phyloP scores from a whole-genome alignment of 2,797 vertebrate species.

The Lagorchestes hirsutus region DNA sequence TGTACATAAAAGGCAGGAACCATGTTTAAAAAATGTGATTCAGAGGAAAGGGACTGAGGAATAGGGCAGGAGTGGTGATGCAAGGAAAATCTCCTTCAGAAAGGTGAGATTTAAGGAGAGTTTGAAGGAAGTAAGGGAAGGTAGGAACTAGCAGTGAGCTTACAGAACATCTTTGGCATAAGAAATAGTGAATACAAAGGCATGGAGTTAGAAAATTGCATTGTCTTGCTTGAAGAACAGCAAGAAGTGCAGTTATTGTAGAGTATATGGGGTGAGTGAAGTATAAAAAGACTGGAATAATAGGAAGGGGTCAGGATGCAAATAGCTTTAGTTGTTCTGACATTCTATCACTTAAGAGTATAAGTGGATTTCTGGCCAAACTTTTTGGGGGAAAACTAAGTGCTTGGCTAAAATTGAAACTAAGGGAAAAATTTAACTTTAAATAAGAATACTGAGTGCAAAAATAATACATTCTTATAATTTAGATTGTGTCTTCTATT shows the following conservation, averaged over 20 bases:
- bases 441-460: conserved; percentile 29
- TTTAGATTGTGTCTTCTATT: conserved; percentile 14
- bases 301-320: not conserved
- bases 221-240: not conserved
- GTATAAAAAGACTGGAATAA: not conserved
- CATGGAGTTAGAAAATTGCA: not conserved
- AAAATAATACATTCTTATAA: conserved; percentile 44
- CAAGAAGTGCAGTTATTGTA: not conserved
- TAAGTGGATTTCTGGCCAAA: not conserved
- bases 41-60: not conserved
- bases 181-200: not conserved
- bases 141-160: not conserved
- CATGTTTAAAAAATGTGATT: not conserved
- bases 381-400: conserved; percentile 20
- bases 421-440: conserved; percentile 26
- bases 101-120: not conserved
- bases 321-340: not conserved
- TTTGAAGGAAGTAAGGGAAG: not conserved
- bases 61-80: not conserved
- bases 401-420: conserved; percentile 18
- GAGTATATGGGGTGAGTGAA: not conserved
- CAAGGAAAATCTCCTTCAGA: not conserved
- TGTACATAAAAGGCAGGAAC: too few species aligned
- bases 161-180: not conserved
- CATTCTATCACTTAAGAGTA: not conserved